A percentile compares a stretch with the other conserved stretches of the same genome.
Conservation (phyloP, 2,113 vertebrate genomes). For the Oophaga pumilio region DNA sequence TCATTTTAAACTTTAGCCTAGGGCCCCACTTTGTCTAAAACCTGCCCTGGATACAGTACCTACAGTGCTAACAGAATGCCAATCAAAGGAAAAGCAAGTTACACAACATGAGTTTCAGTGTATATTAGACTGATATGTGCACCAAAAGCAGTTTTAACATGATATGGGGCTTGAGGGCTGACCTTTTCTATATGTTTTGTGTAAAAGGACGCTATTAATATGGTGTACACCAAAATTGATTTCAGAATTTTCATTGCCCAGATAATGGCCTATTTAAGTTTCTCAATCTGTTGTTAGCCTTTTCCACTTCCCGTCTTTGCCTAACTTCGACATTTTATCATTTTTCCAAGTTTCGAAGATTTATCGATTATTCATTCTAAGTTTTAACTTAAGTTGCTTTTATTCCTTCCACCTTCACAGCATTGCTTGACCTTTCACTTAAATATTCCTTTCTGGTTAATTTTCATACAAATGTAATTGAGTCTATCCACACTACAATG, state of each 20-base stretch:
- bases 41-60: no score
- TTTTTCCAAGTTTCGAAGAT: neutral
- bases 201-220: neutral
- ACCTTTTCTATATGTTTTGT: no score
- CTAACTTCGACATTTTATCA: constrained; percentile 1
- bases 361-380: constrained; percentile 12
- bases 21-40: no score
- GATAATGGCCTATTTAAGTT: neutral
- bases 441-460: neutral
- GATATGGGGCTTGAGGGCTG: no score
- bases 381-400: neutral
- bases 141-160: no score
- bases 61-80: no score
- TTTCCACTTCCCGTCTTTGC: neutral
- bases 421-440: neutral
- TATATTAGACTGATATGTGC: no score
- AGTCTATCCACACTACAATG: constrained; percentile 4
- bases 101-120: no score
- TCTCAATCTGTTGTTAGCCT: neutral
- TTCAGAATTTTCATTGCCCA: neutral
- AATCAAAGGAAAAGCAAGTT: no score
- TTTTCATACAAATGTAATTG: constrained; percentile 13
- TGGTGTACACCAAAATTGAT: neutral
- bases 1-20: no score
- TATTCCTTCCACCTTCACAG: constrained; percentile 19